A percentile compares a stretch with the other conserved stretches of the same genome.
phyloP scores from a whole-genome alignment of 2,113 vertebrate genomes.

The Bubo scandiacus region DNA sequence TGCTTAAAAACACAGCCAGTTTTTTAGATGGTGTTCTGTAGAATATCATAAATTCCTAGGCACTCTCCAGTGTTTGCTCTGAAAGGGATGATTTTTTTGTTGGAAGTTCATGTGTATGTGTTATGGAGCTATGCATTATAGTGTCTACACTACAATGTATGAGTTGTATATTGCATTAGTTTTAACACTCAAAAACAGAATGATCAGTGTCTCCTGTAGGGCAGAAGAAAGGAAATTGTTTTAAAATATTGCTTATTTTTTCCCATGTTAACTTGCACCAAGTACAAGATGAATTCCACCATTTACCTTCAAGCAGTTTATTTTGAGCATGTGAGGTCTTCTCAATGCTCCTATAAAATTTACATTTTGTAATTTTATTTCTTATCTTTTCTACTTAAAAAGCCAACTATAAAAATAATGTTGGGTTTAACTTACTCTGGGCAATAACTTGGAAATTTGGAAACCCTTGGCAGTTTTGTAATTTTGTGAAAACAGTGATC shows the following conservation, averaged over 20 bases:
- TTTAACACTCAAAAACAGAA: not conserved
- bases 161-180: not conserved
- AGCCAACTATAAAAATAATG: not conserved
- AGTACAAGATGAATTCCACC: not conserved
- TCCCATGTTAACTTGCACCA: not conserved
- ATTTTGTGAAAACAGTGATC: not conserved
- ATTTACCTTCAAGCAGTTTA: not conserved
- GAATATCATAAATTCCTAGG: not conserved
- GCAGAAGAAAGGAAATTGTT: not conserved
- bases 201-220: not conserved
- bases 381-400: not conserved
- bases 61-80: not conserved
- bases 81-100: not conserved
- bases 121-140: not conserved
- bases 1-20: not conserved
- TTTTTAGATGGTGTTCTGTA: not conserved
- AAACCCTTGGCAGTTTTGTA: not conserved
- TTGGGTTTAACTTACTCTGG: not conserved
- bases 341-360: not conserved
- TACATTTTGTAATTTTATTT: not conserved
- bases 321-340: not conserved
- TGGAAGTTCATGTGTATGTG: not conserved
- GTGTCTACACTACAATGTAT: not conserved
- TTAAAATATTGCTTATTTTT: not conserved
- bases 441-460: not conserved